Conservation (phyloP, 1,140 invertebrate genomes). For the Fopius arisanus region DNA sequence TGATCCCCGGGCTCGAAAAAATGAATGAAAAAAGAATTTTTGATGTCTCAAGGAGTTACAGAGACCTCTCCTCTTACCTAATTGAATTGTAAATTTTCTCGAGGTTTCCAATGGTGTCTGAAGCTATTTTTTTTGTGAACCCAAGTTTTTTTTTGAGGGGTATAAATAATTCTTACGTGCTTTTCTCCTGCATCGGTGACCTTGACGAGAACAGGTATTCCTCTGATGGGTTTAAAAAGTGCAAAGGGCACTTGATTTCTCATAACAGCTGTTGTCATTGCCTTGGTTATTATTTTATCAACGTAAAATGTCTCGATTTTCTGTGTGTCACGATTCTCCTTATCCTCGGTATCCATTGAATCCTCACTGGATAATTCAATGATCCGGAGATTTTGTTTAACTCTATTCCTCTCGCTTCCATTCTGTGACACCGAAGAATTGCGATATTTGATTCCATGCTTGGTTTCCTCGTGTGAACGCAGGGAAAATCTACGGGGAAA, state of each 20-base stretch:
- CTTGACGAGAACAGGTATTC: constrained; percentile 71
- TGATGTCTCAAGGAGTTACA: too few species aligned
- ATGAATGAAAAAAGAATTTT: too few species aligned
- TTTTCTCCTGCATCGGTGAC: constrained; percentile 64
- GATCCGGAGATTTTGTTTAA: constrained; percentile 56
- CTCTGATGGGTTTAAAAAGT: constrained; percentile 67
- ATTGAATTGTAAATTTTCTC: too few species aligned
- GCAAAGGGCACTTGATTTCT: constrained; percentile 68
- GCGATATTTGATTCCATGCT: constrained; percentile 67
- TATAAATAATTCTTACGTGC: constrained; percentile 61
- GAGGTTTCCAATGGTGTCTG: too few species aligned
- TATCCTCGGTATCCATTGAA: constrained; percentile 41
- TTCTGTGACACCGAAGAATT: constrained; percentile 36
- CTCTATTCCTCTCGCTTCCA: constrained; percentile 1
- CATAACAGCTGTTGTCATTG: constrained; percentile 66
- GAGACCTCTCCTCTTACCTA: too few species aligned
- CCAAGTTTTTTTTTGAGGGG: background rate
- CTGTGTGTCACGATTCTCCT: constrained; percentile 39
- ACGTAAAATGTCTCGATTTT: constrained; percentile 61
- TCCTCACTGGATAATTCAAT: constrained; percentile 58
- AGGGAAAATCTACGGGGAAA: constrained; percentile 67
- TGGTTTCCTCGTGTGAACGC: constrained; percentile 69
- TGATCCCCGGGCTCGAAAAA: too few species aligned
- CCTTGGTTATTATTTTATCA: constrained; percentile 69
- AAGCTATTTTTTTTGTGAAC: background rate